Evolutionary conservation across 2,888 invertebrate species (phyloP).

Genomic region (Eristalis arbustorum): DNA sequence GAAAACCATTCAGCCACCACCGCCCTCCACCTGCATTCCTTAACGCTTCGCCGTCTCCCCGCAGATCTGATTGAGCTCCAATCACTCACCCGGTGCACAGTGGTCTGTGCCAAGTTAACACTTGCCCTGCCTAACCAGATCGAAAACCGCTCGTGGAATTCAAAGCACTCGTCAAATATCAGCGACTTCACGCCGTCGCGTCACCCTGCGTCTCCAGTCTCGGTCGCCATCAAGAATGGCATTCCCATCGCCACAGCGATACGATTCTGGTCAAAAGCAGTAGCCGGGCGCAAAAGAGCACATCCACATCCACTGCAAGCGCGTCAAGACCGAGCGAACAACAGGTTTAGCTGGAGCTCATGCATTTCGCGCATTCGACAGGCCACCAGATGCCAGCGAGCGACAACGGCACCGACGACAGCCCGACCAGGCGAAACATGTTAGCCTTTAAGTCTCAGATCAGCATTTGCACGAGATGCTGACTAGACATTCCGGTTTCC

Average conservation of each 20-base stretch:
- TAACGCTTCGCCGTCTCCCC: neutral
- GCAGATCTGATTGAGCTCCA: neutral
- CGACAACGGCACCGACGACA: constrained; percentile 37
- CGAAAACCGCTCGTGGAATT: constrained; percentile 35
- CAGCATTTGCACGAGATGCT: constrained; percentile 3
- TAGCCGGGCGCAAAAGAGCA: neutral
- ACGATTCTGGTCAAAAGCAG: constrained; percentile 27
- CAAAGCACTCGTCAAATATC: constrained; percentile 25
- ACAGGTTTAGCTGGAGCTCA: constrained; percentile 51
- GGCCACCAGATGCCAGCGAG: neutral
- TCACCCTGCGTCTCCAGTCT: neutral
- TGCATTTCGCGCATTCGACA: constrained; percentile 37
- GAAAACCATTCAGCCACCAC: too few relatives aligned
- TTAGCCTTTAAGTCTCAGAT: constrained; percentile 57
- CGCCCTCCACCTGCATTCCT: neutral
- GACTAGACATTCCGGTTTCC: constrained; percentile 40
- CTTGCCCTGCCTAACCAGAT: constrained; percentile 1
- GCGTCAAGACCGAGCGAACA: constrained; percentile 5
- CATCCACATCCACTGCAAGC: neutral
- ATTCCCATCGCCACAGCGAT: constrained; percentile 10
- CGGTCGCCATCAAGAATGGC: neutral
- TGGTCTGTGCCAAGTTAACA: neutral
- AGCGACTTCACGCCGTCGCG: constrained; percentile 4
- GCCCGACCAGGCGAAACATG: constrained; percentile 57
- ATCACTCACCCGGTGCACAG: neutral